Percentiles rank a stretch among this genome's conserved stretches.
phyloP scores from a whole-genome alignment of 2,888 invertebrate species.

The Disparrhopalites patrizii region DNA sequence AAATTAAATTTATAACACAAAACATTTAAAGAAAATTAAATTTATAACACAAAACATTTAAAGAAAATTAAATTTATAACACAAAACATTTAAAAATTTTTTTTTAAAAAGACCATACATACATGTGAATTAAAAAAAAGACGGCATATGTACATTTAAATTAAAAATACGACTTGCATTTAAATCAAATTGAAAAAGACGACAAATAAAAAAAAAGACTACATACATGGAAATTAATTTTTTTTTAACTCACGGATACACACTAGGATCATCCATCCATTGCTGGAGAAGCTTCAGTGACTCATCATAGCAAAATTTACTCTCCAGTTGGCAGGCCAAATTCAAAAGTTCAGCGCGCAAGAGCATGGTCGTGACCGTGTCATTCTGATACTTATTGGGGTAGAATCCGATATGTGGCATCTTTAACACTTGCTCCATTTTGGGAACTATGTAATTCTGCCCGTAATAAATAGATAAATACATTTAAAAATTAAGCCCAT shows the following conservation, averaged over 20 bases:
- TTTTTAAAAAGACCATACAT: no score
- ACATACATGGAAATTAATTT: neutral
- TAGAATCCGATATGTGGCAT: neutral
- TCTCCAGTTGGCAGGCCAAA: constrained; percentile 19
- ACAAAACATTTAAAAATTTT: no score
- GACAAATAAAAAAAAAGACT: no score
- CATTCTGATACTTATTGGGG: neutral
- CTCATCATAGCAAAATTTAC: neutral
- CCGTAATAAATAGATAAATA: neutral
- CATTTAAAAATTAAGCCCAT: no score
- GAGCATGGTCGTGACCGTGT: neutral
- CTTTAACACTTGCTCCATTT: neutral
- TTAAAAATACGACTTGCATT: no score
- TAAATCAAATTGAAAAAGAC: no score
- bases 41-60: no score
- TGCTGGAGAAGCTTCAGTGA: neutral
- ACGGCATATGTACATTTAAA: no score
- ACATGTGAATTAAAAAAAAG: no score
- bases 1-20: no score
- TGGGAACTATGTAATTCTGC: constrained; percentile 18
- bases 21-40: no score
- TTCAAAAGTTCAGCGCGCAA: neutral
- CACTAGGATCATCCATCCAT: constrained; percentile 1
- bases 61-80: no score
- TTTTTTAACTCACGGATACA: neutral